These are phyloP conservation scores for Drosophila anomalata DNA, from an alignment of 2,888 invertebrate species.

Conservation along the genomic window DNA sequence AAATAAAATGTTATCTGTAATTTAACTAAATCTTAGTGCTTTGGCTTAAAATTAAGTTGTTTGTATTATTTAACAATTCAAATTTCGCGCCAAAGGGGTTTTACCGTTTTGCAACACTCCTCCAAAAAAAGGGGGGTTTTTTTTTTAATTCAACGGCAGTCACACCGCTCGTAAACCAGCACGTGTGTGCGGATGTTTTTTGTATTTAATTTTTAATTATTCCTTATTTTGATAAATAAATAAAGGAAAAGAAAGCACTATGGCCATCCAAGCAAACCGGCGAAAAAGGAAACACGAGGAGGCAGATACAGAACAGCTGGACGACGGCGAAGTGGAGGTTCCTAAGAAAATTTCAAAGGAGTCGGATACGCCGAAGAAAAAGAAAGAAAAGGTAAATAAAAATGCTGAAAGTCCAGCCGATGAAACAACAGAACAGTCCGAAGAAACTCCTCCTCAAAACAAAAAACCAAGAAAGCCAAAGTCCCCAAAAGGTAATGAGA, in stretches of 20 bases:
- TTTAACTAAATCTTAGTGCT: not conserved
- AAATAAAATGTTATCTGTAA: not conserved
- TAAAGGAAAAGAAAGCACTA: slow-evolving; percentile 34
- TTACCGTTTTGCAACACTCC: slow-evolving; percentile 7
- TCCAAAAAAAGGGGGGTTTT: not conserved
- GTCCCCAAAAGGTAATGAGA: not conserved
- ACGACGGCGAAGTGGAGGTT: slow-evolving; percentile 63
- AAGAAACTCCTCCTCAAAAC: not conserved
- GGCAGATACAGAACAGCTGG: slow-evolving; percentile 30
- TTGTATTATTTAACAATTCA: not conserved
- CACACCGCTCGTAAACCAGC: slow-evolving; percentile 26
- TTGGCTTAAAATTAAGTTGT: not conserved
- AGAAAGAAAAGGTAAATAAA: slow-evolving; percentile 31
- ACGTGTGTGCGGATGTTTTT: slow-evolving; percentile 50
- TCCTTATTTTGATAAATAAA: not conserved
- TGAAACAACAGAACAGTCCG: slow-evolving; percentile 2
- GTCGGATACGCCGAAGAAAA: slow-evolving; percentile 55
- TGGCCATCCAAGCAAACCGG: slow-evolving; percentile 79
- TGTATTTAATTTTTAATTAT: slow-evolving; percentile 21
- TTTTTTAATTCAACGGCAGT: not conserved
- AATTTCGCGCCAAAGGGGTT: slow-evolving; percentile 15
- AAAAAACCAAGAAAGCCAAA: slow-evolving; percentile 6
- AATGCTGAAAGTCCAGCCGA: not conserved
- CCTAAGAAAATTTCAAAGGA: slow-evolving; percentile 74
- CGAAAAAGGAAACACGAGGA: slow-evolving; percentile 74